phyloP scores from a whole-genome alignment of 2,888 invertebrate genomes.

The Noctua fimbriata region DNA sequence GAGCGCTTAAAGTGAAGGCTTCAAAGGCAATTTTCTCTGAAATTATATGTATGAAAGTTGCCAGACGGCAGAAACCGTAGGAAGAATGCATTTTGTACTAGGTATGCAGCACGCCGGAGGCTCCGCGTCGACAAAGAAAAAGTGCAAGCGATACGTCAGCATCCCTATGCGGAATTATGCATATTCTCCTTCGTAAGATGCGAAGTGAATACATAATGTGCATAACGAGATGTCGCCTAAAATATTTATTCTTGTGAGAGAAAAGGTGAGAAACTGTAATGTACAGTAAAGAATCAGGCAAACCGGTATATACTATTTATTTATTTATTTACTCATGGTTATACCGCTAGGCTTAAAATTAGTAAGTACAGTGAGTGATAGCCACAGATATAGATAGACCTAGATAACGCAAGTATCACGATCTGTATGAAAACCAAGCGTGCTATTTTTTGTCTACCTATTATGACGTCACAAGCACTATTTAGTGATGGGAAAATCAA shows the following conservation, averaged over 20 bases:
- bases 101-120: constrained; percentile 56
- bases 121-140: constrained; percentile 73
- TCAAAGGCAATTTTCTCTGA: constrained; percentile 75
- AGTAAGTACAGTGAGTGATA: no score
- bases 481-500: no score
- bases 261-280: neutral
- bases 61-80: constrained; percentile 73
- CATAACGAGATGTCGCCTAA: constrained; percentile 54
- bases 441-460: no score
- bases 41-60: constrained; percentile 79
- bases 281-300: neutral
- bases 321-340: no score
- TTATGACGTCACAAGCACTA: no score
- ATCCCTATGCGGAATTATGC: constrained; percentile 68
- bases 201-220: constrained; percentile 59
- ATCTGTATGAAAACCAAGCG: no score
- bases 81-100: constrained; percentile 75
- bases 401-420: no score
- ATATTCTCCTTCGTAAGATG: constrained; percentile 55
- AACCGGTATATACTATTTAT: neutral
- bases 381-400: no score
- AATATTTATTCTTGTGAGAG: constrained; percentile 27
- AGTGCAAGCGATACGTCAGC: constrained; percentile 74
- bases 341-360: no score
- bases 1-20: constrained; percentile 67